A percentile compares a stretch with the other conserved stretches of the same genome.
Conservation (phyloP, 1,140 invertebrate species). For the Lanistes nyassanus region DNA sequence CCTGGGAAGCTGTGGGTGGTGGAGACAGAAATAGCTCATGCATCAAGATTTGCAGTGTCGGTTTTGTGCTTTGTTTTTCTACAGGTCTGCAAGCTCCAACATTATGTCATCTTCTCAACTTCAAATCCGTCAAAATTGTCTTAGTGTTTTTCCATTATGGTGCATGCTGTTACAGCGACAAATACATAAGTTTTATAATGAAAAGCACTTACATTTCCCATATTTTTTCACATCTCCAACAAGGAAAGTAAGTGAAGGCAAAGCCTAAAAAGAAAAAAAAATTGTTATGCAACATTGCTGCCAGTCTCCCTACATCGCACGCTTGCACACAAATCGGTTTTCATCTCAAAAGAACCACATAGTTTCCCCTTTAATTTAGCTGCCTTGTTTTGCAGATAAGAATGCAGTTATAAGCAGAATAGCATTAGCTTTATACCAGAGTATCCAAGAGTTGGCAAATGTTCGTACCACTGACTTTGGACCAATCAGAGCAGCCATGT, state of each 20-base stretch:
- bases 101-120: no score
- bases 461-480: conserved; percentile 34
- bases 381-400: no score
- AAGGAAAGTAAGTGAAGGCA: conserved; percentile 46
- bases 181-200: not conserved
- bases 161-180: no score
- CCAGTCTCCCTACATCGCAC: no score
- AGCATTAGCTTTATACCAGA: no score
- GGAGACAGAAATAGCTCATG: not conserved
- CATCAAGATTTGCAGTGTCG: not conserved
- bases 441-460: not conserved
- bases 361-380: no score
- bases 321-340: no score
- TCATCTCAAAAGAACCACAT: no score
- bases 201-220: conserved; percentile 25
- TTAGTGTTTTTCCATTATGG: no score
- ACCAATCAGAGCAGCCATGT: conserved; percentile 48
- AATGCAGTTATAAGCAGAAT: not conserved
- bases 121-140: no score
- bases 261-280: conserved; percentile 34
- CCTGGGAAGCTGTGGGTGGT: not conserved
- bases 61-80: not conserved
- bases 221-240: conserved; percentile 52
- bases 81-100: no score
- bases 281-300: not conserved